Conservation (phyloP, 2,888 invertebrate genomes). For the Drosophila leonis region DNA sequence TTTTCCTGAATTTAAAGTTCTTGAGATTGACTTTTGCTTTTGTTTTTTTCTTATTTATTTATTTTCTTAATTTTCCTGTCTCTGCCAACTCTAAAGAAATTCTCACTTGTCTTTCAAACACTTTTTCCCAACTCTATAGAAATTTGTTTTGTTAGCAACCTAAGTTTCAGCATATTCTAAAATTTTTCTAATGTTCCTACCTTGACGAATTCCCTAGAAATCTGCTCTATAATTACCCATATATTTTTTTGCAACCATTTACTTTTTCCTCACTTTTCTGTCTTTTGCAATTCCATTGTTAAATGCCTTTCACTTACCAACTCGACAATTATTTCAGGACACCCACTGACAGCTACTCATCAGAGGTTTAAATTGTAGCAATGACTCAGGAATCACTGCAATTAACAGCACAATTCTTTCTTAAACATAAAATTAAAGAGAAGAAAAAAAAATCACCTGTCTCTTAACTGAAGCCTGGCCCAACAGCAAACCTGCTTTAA, state of each 20-base stretch:
- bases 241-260: background rate
- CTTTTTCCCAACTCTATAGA: too few species aligned
- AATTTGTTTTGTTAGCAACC: background rate
- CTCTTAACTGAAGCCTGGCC: conserved; percentile 7
- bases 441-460: conserved; percentile 39
- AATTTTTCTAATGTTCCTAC: background rate
- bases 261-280: background rate
- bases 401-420: conserved; percentile 58
- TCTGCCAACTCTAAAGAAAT: too few species aligned
- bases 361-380: conserved; percentile 50
- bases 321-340: conserved; percentile 37
- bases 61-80: too few species aligned
- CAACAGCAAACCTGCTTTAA: conserved; percentile 51
- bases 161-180: background rate
- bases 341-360: conserved; percentile 63
- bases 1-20: too few species aligned
- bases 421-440: conserved; percentile 17
- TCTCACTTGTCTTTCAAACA: too few species aligned
- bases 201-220: background rate
- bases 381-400: conserved; percentile 66
- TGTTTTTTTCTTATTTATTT: too few species aligned
- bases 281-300: conserved; percentile 16
- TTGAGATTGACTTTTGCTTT: too few species aligned
- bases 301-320: conserved; percentile 52
- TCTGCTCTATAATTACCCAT: background rate